Base-by-base conservation (phyloP, 2,888 invertebrate genomes). In the Petrolisthes manimaculis region DNA sequence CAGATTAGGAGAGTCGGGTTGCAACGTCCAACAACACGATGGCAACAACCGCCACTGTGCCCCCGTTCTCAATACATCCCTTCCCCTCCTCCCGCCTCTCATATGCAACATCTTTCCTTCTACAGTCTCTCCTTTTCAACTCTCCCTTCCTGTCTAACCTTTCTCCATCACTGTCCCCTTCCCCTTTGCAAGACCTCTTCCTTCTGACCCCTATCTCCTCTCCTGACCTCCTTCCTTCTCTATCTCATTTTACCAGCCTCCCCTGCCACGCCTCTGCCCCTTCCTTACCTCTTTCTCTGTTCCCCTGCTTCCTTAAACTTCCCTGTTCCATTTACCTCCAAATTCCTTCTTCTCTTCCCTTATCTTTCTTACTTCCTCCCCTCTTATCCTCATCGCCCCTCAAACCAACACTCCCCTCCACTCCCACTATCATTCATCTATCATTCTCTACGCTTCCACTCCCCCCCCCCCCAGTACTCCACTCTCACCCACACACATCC, bases 321-420 rank as follows among this genome's bases (percentile, higher is more conserved):
- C 55, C 80, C 53, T 12, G 12, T 54, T 21, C 24, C 55, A n/a
- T 55, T 14, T 24, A n/a, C 55, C 55, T 51, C 55, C 21, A 53
- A n/a, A 54, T 55, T 51, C 55, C 51, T 8, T 24, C 53, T 24
- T 24, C 55, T n/a, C 55, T 5, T 51, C 75, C 75, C 9, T 14
- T n/a, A 24, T 79, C 55, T 24, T 55, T 14, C 55, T 55, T 80
- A 18, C 80, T 24, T 9, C 55, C 80, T 80, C 18, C 80, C n/a
- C 55, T 8, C 24, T 24, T 55, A n/a, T n/a, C 80, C 5, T n/a
- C 37, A 24, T 6, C 51, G 18, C 3, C 78, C 21, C 55, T 80
- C 9, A 37, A 37, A 9, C 24, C n/a, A 8, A 6, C 55, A 8
- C 8, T 61, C 56, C 55, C 78, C n/a, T 53, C 61, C 77, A 6